Percentiles rank a stretch among this genome's conserved stretches.
These are phyloP conservation scores for Leptinotarsa rubiginosa DNA, from an alignment of 2,888 invertebrate species.

Conservation along the genomic window DNA sequence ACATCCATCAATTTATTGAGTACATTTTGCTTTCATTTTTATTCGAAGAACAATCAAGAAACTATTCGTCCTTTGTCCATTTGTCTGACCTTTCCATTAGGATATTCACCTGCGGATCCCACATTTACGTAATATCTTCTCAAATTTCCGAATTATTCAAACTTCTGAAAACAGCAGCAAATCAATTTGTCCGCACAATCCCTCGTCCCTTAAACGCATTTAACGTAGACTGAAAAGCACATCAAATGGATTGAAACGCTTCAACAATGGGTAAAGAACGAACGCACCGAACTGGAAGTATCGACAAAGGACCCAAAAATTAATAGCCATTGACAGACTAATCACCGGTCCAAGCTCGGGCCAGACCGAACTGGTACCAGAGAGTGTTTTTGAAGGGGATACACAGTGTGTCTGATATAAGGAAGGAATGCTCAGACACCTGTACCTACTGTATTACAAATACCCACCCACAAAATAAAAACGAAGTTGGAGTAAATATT, in stretches of 20 bases:
- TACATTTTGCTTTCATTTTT: too few relatives aligned
- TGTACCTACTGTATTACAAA: too few relatives aligned
- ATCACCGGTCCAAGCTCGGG: constrained; percentile 50
- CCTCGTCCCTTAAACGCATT: constrained; percentile 22
- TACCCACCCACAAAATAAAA: too few relatives aligned
- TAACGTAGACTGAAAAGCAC: constrained; percentile 50
- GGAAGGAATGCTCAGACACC: too few relatives aligned
- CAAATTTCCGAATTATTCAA: constrained; percentile 30
- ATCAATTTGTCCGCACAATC: constrained; percentile 38
- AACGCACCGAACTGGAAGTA: constrained; percentile 54
- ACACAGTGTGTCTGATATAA: neutral
- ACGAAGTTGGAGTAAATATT: too few relatives aligned
- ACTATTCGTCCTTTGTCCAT: too few relatives aligned
- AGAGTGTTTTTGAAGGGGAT: neutral
- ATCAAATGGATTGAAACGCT: constrained; percentile 51
- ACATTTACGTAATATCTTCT: constrained; percentile 26
- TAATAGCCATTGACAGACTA: constrained; percentile 61
- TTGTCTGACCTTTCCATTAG: neutral
- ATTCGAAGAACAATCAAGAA: too few relatives aligned
- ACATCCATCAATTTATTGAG: too few relatives aligned
- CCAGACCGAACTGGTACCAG: constrained; percentile 30
- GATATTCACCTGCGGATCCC: constrained; percentile 15
- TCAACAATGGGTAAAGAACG: constrained; percentile 48
- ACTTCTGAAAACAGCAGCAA: constrained; percentile 35
- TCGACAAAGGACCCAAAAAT: constrained; percentile 55